These are phyloP conservation scores for Aphelocoma coerulescens DNA, from an alignment of 2,113 vertebrate species.

Conservation along the genomic window DNA sequence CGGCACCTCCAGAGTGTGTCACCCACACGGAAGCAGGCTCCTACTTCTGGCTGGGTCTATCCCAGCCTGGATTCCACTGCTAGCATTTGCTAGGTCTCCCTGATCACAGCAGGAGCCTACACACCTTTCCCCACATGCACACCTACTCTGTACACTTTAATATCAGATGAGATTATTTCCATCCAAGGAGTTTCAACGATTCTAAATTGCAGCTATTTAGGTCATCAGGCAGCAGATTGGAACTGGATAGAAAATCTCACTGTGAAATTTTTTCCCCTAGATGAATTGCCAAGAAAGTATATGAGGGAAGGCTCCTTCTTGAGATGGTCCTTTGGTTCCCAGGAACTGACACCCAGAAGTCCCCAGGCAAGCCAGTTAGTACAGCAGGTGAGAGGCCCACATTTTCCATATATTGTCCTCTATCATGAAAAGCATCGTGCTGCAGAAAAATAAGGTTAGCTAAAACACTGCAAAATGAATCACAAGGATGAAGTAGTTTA, in stretches of 20 bases:
- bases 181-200: neutral
- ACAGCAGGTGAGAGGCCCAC: neutral
- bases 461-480: neutral
- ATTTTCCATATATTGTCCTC: neutral
- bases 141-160: neutral
- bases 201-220: neutral
- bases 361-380: neutral
- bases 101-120: neutral
- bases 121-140: neutral
- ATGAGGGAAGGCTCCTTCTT: neutral
- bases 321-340: neutral
- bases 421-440: neutral
- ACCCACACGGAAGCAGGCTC: neutral
- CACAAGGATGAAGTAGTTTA: neutral
- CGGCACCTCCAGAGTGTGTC: accelerated
- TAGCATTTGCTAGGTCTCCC: neutral
- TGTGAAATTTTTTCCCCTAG: neutral
- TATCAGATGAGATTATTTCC: neutral
- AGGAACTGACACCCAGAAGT: neutral
- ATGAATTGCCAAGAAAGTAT: neutral
- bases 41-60: neutral
- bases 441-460: neutral
- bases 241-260: neutral
- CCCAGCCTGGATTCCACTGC: neutral
- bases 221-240: neutral